Evolutionary conservation across 2,888 invertebrate species (phyloP), one percentile per base, ranked within the genome.

Genomic region (Drosophila crucigera): DNA sequence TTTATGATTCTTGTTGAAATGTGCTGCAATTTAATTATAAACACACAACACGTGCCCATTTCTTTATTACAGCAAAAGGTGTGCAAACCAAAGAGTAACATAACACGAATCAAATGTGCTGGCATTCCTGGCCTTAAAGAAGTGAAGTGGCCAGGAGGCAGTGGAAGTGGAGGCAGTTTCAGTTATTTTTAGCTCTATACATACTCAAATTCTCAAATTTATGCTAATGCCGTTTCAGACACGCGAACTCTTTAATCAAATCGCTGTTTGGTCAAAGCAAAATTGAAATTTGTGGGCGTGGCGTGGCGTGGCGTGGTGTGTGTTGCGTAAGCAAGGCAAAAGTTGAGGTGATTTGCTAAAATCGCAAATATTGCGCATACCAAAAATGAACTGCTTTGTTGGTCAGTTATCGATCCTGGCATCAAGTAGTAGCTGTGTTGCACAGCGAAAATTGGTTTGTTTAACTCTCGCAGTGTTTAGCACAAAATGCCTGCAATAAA

Each of bases 1-100:
- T 55, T 64, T 55, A 49, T 60, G 60, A 39, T 52, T 49, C 52
- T 69, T 73, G 83, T 83, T 82, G 71, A 82, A 80, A 73, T 77
- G 82, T 62, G 55, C 80, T 63, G 84, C 85, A 80, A 77, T 85
- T 85, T 87, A 89, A 85, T 85, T 85, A 87, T 82, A 85, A 89
- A 84, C 83, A 85, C 78, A 87, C 85, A 82, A 73, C 90, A 82
- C 88, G 88, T 87, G 80, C 80, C 25, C 54, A 4, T 35, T 25
- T 19, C 25, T 70, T 69, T 56, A 71, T 71, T 66, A 69, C 54
- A 66, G 64, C 50, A 60, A 76, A 65, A 89, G 80, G 89, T 84
- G 84, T 78, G 82, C 82, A 78, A 74, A 76, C 80, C 73, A 73
- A 84, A 87, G 47, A 82, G 80, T 84, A 82, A 73, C 68, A 73